Percentiles rank a stretch among this genome's conserved stretches.
Evolutionary conservation across 2,797 vertebrate genomes (phyloP).

Genomic region (Myotis planiceps): DNA sequence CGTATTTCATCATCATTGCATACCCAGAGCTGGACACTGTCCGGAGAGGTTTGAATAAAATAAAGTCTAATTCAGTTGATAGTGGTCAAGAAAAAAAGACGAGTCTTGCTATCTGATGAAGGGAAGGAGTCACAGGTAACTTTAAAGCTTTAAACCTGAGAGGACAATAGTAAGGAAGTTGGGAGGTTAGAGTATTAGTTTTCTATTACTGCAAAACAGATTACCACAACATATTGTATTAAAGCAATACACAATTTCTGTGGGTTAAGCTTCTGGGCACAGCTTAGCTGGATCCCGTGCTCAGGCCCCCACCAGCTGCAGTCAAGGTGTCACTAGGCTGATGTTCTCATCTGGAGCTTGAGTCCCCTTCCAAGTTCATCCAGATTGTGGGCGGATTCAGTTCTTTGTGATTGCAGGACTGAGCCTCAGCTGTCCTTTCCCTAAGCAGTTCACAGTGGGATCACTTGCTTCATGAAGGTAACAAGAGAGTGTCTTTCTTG

Average conservation of each 20-base stretch:
- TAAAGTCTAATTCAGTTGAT: constrained; percentile 9
- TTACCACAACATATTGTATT: background rate
- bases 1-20: background rate
- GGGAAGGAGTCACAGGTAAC: background rate
- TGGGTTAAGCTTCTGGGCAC: background rate
- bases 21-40: background rate
- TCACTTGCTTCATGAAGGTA: background rate
- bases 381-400: background rate
- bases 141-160: background rate
- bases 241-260: background rate
- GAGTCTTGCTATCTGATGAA: background rate
- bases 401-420: background rate
- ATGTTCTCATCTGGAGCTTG: background rate
- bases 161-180: background rate
- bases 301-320: background rate
- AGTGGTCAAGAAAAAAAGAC: background rate
- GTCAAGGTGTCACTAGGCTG: background rate
- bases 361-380: background rate
- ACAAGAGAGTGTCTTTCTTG: background rate
- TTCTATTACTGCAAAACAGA: constrained; percentile 19
- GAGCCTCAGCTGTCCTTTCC: background rate
- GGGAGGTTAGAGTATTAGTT: background rate
- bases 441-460: background rate
- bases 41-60: background rate
- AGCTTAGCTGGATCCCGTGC: background rate